Percentiles rank a stretch among this genome's conserved stretches.
These are phyloP conservation scores for Eupithecia subfuscata DNA, from an alignment of 2,888 invertebrate genomes.

Conservation along the genomic window DNA sequence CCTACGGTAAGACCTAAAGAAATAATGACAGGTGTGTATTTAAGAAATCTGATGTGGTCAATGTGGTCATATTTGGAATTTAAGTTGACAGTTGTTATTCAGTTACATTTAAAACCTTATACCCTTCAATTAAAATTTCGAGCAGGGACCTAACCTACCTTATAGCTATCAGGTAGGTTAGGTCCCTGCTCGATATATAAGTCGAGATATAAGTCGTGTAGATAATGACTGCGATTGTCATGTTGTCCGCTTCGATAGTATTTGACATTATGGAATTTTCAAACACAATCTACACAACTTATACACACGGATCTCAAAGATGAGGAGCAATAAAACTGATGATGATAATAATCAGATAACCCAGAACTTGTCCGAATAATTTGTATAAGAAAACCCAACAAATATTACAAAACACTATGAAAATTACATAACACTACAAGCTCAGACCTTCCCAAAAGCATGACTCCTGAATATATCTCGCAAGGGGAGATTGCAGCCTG, in stretches of 20 bases:
- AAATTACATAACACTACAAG: background rate
- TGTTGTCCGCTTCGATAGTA: too few relatives aligned
- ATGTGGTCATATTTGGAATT: background rate
- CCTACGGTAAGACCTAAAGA: background rate
- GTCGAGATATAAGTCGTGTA: too few relatives aligned
- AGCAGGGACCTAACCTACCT: background rate
- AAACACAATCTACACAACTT: too few relatives aligned
- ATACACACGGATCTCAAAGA: background rate
- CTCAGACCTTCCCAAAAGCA: background rate
- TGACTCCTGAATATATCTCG: background rate
- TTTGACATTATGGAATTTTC: too few relatives aligned
- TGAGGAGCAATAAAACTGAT: background rate
- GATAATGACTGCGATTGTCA: too few relatives aligned
- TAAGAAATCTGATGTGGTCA: background rate
- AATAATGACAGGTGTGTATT: background rate
- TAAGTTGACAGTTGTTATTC: background rate
- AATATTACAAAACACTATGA: background rate
- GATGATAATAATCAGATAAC: background rate
- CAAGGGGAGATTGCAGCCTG: slow-evolving; percentile 38
- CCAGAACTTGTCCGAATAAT: background rate
- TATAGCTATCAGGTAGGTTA: too few relatives aligned
- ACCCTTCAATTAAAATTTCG: background rate
- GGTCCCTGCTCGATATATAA: too few relatives aligned
- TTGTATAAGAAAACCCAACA: background rate
- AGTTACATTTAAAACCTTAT: background rate